Evolutionary conservation across 2,888 invertebrate genomes (phyloP), one percentile per base, ranked within the genome.

Genomic region (Pristionchus entomophagus): DNA sequence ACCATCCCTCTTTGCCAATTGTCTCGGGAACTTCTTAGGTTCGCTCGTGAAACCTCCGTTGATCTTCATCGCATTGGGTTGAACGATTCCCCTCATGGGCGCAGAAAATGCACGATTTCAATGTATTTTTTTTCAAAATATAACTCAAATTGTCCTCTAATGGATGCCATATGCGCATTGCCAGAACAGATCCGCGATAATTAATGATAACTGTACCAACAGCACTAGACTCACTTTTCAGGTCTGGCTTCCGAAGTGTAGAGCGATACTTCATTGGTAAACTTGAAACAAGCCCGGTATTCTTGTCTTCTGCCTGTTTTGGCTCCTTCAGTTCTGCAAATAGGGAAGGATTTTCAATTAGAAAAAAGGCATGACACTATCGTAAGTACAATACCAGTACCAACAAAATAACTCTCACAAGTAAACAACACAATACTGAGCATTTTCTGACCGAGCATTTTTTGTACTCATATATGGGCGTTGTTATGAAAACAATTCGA

Each of bases 41-140:
- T 90, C 90, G 81, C 90, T 90, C 32, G 90, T 87, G 85, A 91
- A 91, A 12, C 91, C 91, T 17, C 86, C 87, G 12, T 89, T 89
- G 65, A 89, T 73, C 81, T 91, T 90, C 82, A 85, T 65, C 19
- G 89, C 86, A 81, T 87, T 89, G 2, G 84, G 84, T 4, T 88
- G 87, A 8, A 87, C 87, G 29, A 90, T 89, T 14, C 88, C 90
- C 26, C 83, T 51, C 91, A 91, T 92, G 19, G 91, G 91, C 14
- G 90, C 91, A 91, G 85, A 62, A 88, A 80, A 22, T 29, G 29
- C 10, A 65, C 12, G 32, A 29, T 29, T 8, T 65, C 10, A n/a
- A n/a, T n/a, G n/a, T 22, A 77, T 41, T 45, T 45, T 45, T 56
- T 56, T n/a, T n/a, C n/a, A n/a, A n/a, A n/a, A n/a, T n/a, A n/a